Evolutionary conservation across 2,888 invertebrate species (phyloP), one percentile per base, ranked within the genome.

Genomic region (Morpho achilles): DNA sequence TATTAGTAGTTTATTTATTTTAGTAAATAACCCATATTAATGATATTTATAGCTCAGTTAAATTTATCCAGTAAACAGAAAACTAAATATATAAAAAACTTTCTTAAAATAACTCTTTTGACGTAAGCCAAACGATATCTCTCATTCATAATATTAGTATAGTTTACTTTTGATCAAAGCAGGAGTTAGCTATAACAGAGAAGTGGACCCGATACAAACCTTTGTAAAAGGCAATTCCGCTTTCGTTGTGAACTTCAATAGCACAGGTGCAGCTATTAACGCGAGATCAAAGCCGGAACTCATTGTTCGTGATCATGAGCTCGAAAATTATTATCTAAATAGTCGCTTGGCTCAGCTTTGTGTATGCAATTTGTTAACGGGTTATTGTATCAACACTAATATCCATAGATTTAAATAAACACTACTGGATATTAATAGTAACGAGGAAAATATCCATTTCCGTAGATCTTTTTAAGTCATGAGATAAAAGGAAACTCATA

Each of bases 281-380:
- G 59, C 53, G 58, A 63, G 69, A 72, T 75, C 75, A 75, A 76
- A 68, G 70, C 70, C 72, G 75, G 67, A 73, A 76, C 75, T 71
- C 74, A 77, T 77, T 80, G 80, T 79, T 73, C 74, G 75, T 76
- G 77, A 78, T 77, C 77, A 76, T 73, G 70, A 69, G 70, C 75
- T 74, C 69, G 73, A 77, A 80, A 79, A 78, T 79, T 77, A 80
- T 80, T 79, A 80, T 76, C 71, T 77, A 74, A 61, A 61, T 55
- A 60, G 58, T 10, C 43, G 58, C 50, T 53, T 50, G 32, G 56
- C 49, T 32, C 56, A 54, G 44, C 44, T 54, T 54, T 48, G 48
- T 54, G 48, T 48, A 48, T 54, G 48, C 47, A 54, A 54, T 54
- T 47, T 23, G 47, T 54, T 54, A 48, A 54, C 54, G 54, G 54